Conservation (phyloP, 2,797 vertebrate species). For the Paedocypris micromegethes region DNA sequence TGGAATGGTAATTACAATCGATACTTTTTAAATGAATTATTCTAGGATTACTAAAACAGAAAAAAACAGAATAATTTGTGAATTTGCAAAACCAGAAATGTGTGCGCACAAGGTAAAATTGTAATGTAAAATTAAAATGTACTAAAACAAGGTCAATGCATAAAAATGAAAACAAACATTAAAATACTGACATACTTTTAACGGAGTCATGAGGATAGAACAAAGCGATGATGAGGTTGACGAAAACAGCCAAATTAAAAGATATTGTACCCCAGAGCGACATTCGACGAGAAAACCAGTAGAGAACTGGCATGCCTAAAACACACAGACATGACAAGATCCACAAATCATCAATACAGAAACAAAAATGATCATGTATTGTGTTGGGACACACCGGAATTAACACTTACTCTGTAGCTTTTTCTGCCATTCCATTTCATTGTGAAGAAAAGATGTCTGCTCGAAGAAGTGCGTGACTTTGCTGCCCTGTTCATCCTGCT, state of each 20-base stretch:
- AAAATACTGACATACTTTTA: constrained; percentile 54
- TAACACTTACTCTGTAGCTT: constrained; percentile 82
- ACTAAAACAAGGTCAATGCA: background rate
- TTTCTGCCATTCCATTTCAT: constrained; percentile 99
- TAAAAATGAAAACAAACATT: background rate
- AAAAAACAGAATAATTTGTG: too few species aligned
- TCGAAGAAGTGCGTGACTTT: constrained; percentile 97
- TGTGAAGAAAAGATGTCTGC: constrained; percentile 90
- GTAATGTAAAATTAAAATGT: too few species aligned
- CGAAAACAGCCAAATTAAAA: constrained; percentile 94
- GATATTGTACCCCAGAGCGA: constrained; percentile 95
- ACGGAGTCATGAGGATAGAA: constrained; percentile 85
- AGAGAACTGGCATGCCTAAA: constrained; percentile 91
- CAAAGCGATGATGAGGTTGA: constrained; percentile 98
- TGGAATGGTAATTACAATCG: too few species aligned
- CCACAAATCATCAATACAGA: background rate
- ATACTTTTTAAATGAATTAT: too few species aligned
- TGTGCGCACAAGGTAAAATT: too few species aligned
- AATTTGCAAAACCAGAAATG: too few species aligned
- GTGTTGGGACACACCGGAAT: background rate
- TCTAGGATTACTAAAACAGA: too few species aligned
- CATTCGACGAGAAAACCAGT: constrained; percentile 97
- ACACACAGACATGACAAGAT: constrained; percentile 18
- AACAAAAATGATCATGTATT: too few species aligned
- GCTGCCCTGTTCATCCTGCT: constrained; percentile 97